Percentiles rank a stretch among this genome's conserved stretches.
Conservation (phyloP, 2,113 vertebrate genomes). For the Pantherophis guttatus region DNA sequence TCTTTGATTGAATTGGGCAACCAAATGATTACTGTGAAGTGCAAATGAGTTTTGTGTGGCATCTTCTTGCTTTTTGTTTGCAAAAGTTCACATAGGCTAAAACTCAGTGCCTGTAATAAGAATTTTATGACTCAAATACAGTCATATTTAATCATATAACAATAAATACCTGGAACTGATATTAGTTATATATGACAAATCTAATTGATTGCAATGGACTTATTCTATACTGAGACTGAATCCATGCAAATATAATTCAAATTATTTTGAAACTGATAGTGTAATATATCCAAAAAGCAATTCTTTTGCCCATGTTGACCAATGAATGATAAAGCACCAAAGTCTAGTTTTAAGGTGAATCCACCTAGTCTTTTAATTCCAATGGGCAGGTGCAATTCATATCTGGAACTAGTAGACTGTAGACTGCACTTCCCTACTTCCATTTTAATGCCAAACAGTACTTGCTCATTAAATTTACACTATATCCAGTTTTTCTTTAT, state of each 20-base stretch:
- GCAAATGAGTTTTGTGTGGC: neutral
- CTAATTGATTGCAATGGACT: neutral
- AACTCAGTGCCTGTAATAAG: neutral
- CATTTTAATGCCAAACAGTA: neutral
- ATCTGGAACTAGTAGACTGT: neutral
- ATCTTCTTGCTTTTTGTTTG: neutral
- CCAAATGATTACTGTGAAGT: neutral
- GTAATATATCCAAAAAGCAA: neutral
- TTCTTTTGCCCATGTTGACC: neutral
- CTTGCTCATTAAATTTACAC: neutral
- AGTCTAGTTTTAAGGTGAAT: neutral
- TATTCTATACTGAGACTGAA: neutral
- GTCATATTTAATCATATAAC: neutral
- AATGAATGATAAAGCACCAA: neutral
- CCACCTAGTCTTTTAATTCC: neutral
- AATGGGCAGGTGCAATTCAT: neutral
- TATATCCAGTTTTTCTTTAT: neutral
- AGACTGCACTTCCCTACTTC: neutral
- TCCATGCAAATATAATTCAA: neutral
- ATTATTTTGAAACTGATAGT: neutral
- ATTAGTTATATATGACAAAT: neutral
- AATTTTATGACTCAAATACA: neutral
- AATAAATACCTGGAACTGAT: neutral
- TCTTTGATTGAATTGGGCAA: neutral
- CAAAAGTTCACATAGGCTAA: neutral